Evolutionary conservation across 2,888 invertebrate genomes (phyloP), one percentile per base, ranked within the genome.

Genomic region (Diploptera punctata): DNA sequence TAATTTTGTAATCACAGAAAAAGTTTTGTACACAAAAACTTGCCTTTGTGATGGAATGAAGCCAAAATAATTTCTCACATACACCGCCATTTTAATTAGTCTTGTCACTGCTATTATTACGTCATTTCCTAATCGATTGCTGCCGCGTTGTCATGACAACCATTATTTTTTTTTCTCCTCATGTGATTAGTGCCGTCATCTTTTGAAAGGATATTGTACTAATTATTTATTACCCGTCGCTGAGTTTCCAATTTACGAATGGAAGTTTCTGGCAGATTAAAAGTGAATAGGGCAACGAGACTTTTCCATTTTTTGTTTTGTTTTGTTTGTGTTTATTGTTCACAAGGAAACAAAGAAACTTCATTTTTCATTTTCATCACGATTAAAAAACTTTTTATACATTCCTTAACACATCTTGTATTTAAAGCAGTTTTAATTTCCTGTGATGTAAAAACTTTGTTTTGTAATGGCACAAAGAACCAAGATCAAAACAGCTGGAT

Each of bases 161-260:
- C 52, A 21, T 21, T 52, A 24, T 49, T 52, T 47, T 52, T 24
- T 24, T 24, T 24, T 52, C 21, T 13, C 10, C 52, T 52, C 52
- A 52, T 24, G 24, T 52, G 52, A 52, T 52, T 52, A 52, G 52
- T 52, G 52, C 24, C 24, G 52, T 52, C 52, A 24, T 52, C 52
- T 24, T 52, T 52, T 52, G 24, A 2, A 52, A 24, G 52, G 52
- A 24, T 52, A 4, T 52, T 24, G 52, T 52, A 52, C 52, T 52
- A 52, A 52, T 52, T 52, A 52, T 52, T 52, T 52, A 52, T 52
- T 52, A 52, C 52, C 52, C 52, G 52, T 10, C 13, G 52, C 9
- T 24, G 24, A 13, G n/a, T n/a, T 52, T 52, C 19, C 52, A 52
- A 52, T 52, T 52, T 52, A 52, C 24, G 52, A 52, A 10, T 24